A percentile compares a stretch with the other conserved stretches of the same genome.
Conservation (phyloP, 2,113 vertebrate genomes). For the Callopanchax toddi region DNA sequence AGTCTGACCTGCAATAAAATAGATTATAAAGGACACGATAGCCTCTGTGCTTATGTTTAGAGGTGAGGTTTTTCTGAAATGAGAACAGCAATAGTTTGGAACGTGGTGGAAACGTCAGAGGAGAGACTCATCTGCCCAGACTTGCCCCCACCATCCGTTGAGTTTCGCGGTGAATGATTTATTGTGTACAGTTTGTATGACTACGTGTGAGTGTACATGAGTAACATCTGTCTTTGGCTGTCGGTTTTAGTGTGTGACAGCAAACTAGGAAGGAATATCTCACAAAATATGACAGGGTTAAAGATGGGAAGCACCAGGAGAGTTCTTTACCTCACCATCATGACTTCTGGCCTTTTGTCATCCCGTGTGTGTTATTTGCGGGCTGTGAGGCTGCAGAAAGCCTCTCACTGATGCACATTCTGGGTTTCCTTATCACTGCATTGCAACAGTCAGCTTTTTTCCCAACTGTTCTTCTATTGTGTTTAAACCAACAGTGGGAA, state of each 20-base stretch:
- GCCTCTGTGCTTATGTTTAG: not conserved
- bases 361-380: constrained; percentile 14
- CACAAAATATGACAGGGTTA: constrained; percentile 43
- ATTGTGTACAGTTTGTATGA: constrained; percentile 30
- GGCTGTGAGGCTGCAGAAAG: not conserved
- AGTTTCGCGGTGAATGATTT: constrained; percentile 50
- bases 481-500: not conserved
- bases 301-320: constrained; percentile 36
- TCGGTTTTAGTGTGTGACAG: not conserved
- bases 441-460: not conserved
- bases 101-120: constrained; percentile 35
- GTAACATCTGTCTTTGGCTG: constrained; percentile 34
- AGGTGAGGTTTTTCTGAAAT: constrained; percentile 18
- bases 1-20: constrained; percentile 33
- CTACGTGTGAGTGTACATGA: constrained; percentile 32
- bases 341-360: constrained; percentile 37
- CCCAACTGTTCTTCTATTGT: not conserved
- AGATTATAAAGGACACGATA: constrained; percentile 24
- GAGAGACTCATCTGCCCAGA: constrained; percentile 44
- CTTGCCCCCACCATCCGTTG: constrained; percentile 43
- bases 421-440: not conserved
- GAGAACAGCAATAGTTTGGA: constrained; percentile 15
- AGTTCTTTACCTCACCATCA: constrained; percentile 1
- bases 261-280: constrained; percentile 27
- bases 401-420: not conserved